Conservation (phyloP, 92 coral and sea anemone species). For the Micromussa lordhowensis region DNA sequence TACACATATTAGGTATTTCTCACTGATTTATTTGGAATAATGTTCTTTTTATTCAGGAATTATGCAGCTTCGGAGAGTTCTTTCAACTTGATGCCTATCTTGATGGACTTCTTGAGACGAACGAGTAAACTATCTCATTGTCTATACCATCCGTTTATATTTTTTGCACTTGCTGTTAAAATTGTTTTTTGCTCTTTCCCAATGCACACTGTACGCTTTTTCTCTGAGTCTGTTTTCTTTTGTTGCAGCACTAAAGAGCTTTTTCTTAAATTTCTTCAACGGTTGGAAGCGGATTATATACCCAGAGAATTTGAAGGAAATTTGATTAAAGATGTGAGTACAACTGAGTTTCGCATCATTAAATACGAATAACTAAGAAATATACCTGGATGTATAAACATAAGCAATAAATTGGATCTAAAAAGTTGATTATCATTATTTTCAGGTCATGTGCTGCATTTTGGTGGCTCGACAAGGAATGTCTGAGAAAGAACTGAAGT, state of each 20-base stretch:
- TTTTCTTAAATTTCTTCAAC: conserved; percentile 81
- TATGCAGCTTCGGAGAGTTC: conserved; percentile 94
- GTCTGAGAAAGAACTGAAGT: conserved; percentile 83
- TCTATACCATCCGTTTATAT: neutral
- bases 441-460: conserved; percentile 85
- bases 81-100: conserved; percentile 86
- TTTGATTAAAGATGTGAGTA: conserved; percentile 81
- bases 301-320: conserved; percentile 81
- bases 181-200: neutral
- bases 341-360: neutral
- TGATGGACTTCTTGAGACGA: conserved; percentile 81
- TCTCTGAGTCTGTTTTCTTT: neutral
- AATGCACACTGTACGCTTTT: neutral
- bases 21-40: neutral
- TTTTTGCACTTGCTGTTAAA: neutral
- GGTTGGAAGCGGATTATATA: conserved; percentile 89
- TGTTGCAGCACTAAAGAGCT: conserved; percentile 78
- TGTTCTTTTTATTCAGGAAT: conserved; percentile 59
- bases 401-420: neutral
- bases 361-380: neutral
- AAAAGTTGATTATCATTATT: neutral
- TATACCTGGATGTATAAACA: neutral
- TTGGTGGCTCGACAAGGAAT: conserved; percentile 85
- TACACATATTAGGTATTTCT: neutral
- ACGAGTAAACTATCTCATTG: conserved; percentile 53